A percentile compares a stretch with the other conserved stretches of the same genome.
These are phyloP conservation scores for Macquaria ambigua DNA, from an alignment of 2,113 vertebrate species.

Conservation along the genomic window DNA sequence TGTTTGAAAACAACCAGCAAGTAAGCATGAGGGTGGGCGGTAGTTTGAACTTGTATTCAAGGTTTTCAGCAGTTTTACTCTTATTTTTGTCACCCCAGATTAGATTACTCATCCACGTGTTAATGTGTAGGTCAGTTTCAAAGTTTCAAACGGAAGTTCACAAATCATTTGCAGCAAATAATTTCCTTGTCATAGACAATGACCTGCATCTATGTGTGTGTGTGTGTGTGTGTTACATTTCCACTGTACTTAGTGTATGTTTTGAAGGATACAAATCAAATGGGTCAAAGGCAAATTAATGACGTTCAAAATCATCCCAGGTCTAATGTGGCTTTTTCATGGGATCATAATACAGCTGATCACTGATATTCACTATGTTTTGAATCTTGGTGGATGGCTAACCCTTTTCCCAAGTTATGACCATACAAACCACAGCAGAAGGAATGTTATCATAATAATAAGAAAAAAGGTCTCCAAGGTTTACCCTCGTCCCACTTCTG, in stretches of 20 bases:
- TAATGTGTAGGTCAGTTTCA: no score
- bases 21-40: neutral
- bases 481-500: conserved; percentile 11
- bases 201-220: neutral
- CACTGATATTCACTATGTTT: neutral
- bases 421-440: conserved; percentile 5
- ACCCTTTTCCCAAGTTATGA: neutral
- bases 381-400: neutral
- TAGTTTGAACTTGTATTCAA: neutral
- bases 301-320: neutral
- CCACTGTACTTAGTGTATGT: no score
- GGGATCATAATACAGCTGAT: neutral
- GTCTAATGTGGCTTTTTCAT: conserved; percentile 14
- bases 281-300: neutral
- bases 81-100: no score
- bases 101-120: no score
- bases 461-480: conserved; percentile 25
- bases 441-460: conserved; percentile 11
- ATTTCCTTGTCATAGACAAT: neutral
- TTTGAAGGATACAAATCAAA: no score
- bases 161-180: neutral
- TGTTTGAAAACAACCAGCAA: neutral
- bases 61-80: no score
- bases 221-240: no score
- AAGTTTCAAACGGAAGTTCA: neutral